Conservation (phyloP, 2,888 invertebrate species). For the Deilephila elpenor region DNA sequence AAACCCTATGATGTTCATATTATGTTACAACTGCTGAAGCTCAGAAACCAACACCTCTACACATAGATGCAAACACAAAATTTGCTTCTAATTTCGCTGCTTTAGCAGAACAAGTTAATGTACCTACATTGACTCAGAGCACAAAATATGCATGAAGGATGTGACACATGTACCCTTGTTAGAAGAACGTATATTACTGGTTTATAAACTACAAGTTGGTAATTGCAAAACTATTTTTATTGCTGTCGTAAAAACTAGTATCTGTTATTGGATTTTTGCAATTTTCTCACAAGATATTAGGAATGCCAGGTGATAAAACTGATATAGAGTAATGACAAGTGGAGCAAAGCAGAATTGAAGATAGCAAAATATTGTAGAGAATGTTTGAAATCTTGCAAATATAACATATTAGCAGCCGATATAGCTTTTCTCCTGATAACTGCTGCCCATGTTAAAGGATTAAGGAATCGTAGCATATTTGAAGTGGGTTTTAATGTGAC, state of each 20-base stretch:
- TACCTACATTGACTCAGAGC: neutral
- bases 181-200: neutral
- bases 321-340: neutral
- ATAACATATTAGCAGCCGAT: too few species aligned
- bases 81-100: neutral
- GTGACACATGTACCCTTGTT: constrained; percentile 7
- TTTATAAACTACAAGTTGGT: neutral
- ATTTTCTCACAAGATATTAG: constrained; percentile 16
- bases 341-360: constrained; percentile 3
- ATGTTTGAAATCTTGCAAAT: too few species aligned
- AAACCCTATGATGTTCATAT: too few species aligned
- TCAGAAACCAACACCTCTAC: too few species aligned
- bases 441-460: too few species aligned
- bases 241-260: constrained; percentile 1
- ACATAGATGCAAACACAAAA: neutral
- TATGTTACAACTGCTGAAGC: too few species aligned
- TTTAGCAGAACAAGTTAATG: neutral
- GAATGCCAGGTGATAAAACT: constrained; percentile 13
- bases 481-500: too few species aligned
- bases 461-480: too few species aligned
- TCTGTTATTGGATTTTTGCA: constrained; percentile 12
- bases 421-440: too few species aligned
- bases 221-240: constrained; percentile 20
- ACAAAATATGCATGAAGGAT: neutral
- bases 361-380: neutral